Evolutionary conservation across 1,140 invertebrate genomes (phyloP), one percentile per base, ranked within the genome.

Genomic region (Drosophila ohnishii): DNA sequence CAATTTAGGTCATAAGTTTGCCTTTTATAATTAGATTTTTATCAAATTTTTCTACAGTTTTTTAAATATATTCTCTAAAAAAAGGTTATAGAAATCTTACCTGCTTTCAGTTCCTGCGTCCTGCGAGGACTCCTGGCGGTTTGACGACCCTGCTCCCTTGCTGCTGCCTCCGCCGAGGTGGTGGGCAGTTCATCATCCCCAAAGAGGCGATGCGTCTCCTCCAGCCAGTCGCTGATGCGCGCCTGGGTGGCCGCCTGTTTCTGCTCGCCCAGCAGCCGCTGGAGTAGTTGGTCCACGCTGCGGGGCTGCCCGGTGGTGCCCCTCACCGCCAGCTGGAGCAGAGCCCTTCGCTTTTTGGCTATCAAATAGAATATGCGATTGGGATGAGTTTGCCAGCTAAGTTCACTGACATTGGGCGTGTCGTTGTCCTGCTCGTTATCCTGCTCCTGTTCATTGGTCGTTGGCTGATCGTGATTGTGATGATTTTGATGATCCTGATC

Each of bases 311-410:
- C 80, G 0, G 80, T 75, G 11, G 84, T 84, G 11, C 76, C 77
- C 39, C 85, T 91, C 0, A 92, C 75, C n/a, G 91, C 91, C 63
- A 91, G 53, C n/a, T 90, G 79, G 1, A 91, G 61, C 16, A 92
- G 22, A 0, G 89, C 80, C 9, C 88, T 72, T 14, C 91, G 83
- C 67, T 91, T 91, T 14, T 90, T 92, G 22, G 91, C 86, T 13
- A 92, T 91, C 65, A 92, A 63, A 59, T 91, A 91, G 58, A 90
- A 90, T 5, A 92, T 92, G 30, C 91, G 80, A 53, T 92, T 92
- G 7, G 84, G 84, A 75, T 89, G 66, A 0, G 74, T 80, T 19
- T 84, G 80, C 84, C 73, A 88, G 66, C 84, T 88, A 0, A 84
- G 56, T 28, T 88, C 85, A 32, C 84, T 88, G 16, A 84, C 85